Base-by-base conservation (phyloP, 2,113 vertebrate species). In the Corythornis vintsioides region DNA sequence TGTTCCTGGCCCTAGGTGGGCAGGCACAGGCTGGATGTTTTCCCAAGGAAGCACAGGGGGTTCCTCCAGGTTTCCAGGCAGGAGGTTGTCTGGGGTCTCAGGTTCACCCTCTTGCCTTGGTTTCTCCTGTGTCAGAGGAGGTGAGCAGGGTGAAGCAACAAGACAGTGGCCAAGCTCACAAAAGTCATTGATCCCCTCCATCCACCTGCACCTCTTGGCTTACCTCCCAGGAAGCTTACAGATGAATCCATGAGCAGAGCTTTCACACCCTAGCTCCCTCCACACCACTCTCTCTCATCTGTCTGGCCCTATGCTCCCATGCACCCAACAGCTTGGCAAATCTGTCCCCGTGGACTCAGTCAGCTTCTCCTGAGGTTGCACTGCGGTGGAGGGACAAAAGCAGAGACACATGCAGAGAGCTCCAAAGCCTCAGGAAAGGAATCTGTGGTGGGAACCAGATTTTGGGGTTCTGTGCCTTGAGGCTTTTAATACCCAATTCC, bases 401-500 rank as follows among this genome's bases (percentile, higher is more conserved):
- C 20, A 57, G 0, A 0, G 24, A 40, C 70, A 57, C 12, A 24
- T 0, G 0, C 12, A 60, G 35, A 60, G 35, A 63, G 48, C 55
- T 85, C n/a, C 35, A 63, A 66, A 61, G 42, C 59, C 35, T 81
- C 64, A 19, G 24, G 52, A 88, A 40, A 63, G 8, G 35, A 22
- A 65, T 15, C 31, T 47, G 28, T 28, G 38, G 8, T 61, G 31
- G 69, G 14, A 71, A 64, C 14, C 19, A 65, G 29, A 40, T 84
- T 78, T 42, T 1, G 1, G 63, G 8, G 13, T 6, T 45, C 19
- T 16, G 16, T 10, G 8, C 43, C 75, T 71, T 12, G 1, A 55
- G 20, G 56, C 8, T 50, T 83, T 77, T 38, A 78, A 84, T 15
- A 33, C 5, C 19, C 21, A 63, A 13, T 35, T 80, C 35, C 24